These are phyloP conservation scores for Pelvicachromis taeniatus DNA, from an alignment of 2,113 vertebrate genomes.

Conservation along the genomic window DNA sequence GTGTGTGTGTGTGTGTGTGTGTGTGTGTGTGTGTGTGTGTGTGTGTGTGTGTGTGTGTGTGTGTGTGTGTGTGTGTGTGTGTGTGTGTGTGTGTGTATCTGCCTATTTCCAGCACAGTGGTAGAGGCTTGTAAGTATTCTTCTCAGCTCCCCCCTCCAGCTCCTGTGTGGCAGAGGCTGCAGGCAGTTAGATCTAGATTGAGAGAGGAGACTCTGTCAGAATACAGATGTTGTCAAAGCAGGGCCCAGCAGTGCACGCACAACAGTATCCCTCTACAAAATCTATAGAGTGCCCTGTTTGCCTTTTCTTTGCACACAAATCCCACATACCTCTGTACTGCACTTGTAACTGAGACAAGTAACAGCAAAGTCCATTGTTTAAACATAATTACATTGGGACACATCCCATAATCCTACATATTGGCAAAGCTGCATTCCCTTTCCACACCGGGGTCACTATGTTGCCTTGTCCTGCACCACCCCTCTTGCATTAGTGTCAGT, in stretches of 20 bases:
- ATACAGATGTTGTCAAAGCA: conserved; percentile 63
- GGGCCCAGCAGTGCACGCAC: background rate
- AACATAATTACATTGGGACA: conserved; percentile 20
- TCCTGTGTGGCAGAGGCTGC: conserved; percentile 68
- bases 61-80: background rate
- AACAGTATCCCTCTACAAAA: conserved; percentile 16
- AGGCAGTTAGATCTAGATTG: conserved; percentile 71
- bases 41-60: too few species aligned
- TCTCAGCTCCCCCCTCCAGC: conserved; percentile 67
- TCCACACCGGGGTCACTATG: background rate
- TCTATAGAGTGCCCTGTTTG: conserved; percentile 17
- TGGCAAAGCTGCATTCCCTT: background rate
- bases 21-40: too few species aligned
- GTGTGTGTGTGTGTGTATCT: background rate
- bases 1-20: background rate
- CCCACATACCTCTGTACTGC: background rate
- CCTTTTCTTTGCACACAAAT: conserved; percentile 23
- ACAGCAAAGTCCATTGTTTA: conserved; percentile 19
- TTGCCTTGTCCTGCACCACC: background rate
- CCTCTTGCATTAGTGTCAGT: conserved; percentile 20
- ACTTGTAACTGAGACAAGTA: conserved; percentile 4
- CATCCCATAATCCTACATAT: background rate
- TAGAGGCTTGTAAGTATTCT: conserved; percentile 68
- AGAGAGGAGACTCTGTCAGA: conserved; percentile 62
- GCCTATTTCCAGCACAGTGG: conserved; percentile 33